Conservation (phyloP, 2,113 vertebrate species). For the Pelobates fuscus region DNA sequence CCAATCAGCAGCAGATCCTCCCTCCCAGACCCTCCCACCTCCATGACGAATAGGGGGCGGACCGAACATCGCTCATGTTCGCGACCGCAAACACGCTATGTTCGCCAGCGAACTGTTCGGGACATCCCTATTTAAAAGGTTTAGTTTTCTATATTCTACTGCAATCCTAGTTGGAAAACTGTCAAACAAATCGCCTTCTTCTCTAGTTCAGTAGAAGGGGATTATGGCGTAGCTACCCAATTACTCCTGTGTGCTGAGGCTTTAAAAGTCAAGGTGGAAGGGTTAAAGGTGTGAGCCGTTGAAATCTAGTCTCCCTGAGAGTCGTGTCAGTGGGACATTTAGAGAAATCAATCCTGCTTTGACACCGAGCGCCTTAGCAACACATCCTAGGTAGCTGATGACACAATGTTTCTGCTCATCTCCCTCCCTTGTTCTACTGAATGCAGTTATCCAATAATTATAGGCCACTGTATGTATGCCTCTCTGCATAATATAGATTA, state of each 20-base stretch:
- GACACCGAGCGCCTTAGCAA: slow-evolving; percentile 43
- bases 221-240: slow-evolving; percentile 41
- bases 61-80: no score
- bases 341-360: slow-evolving; percentile 42
- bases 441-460: slow-evolving; percentile 38
- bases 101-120: no score
- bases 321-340: slow-evolving; percentile 44
- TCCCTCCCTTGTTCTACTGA: slow-evolving; percentile 30
- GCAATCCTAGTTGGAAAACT: slow-evolving; percentile 26
- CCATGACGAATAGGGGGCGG: no score
- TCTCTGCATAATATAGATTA: slow-evolving; percentile 38
- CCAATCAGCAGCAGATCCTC: no score
- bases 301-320: slow-evolving; percentile 46
- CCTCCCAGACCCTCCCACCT: no score
- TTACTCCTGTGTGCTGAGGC: slow-evolving; percentile 34
- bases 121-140: no score
- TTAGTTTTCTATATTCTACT: no score
- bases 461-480: slow-evolving; percentile 36
- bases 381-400: slow-evolving; percentile 40
- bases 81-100: no score
- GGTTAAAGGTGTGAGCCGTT: slow-evolving; percentile 41
- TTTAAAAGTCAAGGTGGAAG: slow-evolving; percentile 45
- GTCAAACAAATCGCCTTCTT: slow-evolving; percentile 34
- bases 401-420: slow-evolving; percentile 39
- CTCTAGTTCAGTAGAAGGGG: slow-evolving; percentile 33